These are phyloP conservation scores for Agapornis roseicollis DNA, from an alignment of 2,113 vertebrate species.

Conservation along the genomic window DNA sequence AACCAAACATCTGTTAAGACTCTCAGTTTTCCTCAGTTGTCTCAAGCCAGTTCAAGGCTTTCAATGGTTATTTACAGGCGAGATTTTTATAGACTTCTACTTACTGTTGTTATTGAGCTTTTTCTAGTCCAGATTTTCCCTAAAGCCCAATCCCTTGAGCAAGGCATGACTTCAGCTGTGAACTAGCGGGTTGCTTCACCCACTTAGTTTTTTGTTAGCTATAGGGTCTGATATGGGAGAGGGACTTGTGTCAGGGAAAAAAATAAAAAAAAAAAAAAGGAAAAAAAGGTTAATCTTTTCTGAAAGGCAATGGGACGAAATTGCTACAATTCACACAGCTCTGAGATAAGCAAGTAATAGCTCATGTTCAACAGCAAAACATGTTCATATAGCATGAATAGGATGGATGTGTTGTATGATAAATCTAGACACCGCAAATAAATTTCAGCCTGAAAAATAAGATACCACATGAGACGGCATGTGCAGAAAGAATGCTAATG, in stretches of 20 bases:
- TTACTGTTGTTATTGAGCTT: background rate
- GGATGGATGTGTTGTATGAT: conserved; percentile 63
- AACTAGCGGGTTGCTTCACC: background rate
- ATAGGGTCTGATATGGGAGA: background rate
- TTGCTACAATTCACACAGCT: conserved; percentile 27
- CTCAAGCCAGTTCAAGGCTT: background rate
- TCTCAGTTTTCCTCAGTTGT: background rate
- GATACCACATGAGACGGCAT: conserved; percentile 52
- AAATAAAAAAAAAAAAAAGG: background rate
- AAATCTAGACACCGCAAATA: conserved; percentile 59
- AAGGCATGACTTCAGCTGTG: background rate
- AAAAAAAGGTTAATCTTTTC: conserved; percentile 38
- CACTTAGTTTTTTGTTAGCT: background rate
- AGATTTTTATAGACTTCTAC: background rate
- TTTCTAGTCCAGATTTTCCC: background rate
- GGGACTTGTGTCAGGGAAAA: rapidly evolving
- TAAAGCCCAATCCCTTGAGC: background rate
- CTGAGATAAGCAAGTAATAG: conserved; percentile 63
- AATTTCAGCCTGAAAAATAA: conserved; percentile 65
- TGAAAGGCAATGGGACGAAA: conserved; percentile 47
- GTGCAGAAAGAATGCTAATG: conserved; percentile 63
- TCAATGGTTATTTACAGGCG: background rate
- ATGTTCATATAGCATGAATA: conserved; percentile 66
- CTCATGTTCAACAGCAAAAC: conserved; percentile 61
- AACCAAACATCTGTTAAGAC: background rate